Conservation (phyloP, 2,797 vertebrate species). For the Lindbergichthys nudifrons region DNA sequence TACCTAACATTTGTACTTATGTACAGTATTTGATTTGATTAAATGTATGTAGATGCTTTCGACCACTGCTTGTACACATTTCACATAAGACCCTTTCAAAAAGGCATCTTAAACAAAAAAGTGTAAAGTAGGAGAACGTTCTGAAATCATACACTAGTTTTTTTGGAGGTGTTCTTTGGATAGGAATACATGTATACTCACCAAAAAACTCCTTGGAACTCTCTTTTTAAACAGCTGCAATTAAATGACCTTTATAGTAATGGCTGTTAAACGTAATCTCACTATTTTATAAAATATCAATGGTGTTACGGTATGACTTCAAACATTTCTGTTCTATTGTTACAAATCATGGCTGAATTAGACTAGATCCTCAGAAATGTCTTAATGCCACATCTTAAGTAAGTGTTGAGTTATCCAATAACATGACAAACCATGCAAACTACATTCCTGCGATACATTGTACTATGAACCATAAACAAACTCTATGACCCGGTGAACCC, state of each 20-base stretch:
- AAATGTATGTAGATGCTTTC: too few relatives aligned
- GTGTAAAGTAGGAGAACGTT: too few relatives aligned
- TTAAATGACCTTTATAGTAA: too few relatives aligned
- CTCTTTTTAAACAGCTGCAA: too few relatives aligned
- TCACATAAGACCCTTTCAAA: neutral
- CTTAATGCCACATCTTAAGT: neutral
- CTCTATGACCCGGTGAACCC: slow-evolving; percentile 25
- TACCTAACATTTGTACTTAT: too few relatives aligned
- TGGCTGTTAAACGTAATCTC: too few relatives aligned
- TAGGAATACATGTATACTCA: too few relatives aligned
- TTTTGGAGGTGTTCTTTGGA: too few relatives aligned
- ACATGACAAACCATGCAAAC: neutral
- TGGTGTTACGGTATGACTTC: neutral
- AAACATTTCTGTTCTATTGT: neutral
- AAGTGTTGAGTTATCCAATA: neutral
- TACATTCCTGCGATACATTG: slow-evolving; percentile 2
- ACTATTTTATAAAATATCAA: neutral
- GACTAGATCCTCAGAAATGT: neutral
- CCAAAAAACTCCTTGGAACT: too few relatives aligned
- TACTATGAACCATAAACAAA: slow-evolving; percentile 18
- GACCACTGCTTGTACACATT: neutral
- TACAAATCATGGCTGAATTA: neutral
- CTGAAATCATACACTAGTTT: too few relatives aligned
- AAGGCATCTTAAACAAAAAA: neutral
- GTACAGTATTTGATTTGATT: too few relatives aligned